These are phyloP conservation scores for Serrognathus titanus DNA, from an alignment of 2,888 invertebrate species.

Conservation along the genomic window DNA sequence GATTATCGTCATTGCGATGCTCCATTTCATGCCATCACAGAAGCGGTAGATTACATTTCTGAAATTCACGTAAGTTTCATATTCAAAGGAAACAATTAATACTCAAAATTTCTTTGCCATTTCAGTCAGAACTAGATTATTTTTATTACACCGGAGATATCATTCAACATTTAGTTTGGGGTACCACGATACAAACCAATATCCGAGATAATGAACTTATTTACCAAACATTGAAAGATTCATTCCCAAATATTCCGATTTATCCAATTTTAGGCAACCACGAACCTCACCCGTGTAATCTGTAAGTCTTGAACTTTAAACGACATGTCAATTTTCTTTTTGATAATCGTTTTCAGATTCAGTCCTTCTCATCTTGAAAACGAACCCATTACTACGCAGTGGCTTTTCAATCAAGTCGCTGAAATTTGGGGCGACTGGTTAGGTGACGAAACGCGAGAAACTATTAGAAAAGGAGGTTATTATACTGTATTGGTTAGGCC, in stretches of 20 bases:
- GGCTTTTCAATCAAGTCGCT: constrained; percentile 73
- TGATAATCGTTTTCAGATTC: constrained; percentile 33
- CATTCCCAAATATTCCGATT: constrained; percentile 54
- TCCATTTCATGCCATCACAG: constrained; percentile 64
- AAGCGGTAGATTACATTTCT: constrained; percentile 43
- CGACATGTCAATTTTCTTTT: background rate
- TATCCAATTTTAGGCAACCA: constrained; percentile 68
- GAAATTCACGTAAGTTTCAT: constrained; percentile 15
- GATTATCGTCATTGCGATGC: constrained; percentile 75
- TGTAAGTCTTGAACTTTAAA: constrained; percentile 54
- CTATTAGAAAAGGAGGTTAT: constrained; percentile 68
- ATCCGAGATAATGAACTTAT: constrained; percentile 55
- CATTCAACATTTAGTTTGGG: constrained; percentile 83
- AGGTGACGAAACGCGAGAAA: constrained; percentile 57
- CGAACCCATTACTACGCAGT: constrained; percentile 55
- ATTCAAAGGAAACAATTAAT: background rate
- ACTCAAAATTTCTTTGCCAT: background rate
- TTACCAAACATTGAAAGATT: constrained; percentile 43
- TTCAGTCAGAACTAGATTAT: constrained; percentile 45
- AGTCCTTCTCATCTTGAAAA: constrained; percentile 23
- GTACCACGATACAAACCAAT: constrained; percentile 66
- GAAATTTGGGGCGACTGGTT: constrained; percentile 71
- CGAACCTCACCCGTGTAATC: constrained; percentile 71
- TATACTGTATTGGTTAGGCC: constrained; percentile 66
- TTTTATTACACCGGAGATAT: constrained; percentile 85